These are phyloP conservation scores for Mellilla xanthometata DNA, from an alignment of 2,888 invertebrate species.

Conservation along the genomic window DNA sequence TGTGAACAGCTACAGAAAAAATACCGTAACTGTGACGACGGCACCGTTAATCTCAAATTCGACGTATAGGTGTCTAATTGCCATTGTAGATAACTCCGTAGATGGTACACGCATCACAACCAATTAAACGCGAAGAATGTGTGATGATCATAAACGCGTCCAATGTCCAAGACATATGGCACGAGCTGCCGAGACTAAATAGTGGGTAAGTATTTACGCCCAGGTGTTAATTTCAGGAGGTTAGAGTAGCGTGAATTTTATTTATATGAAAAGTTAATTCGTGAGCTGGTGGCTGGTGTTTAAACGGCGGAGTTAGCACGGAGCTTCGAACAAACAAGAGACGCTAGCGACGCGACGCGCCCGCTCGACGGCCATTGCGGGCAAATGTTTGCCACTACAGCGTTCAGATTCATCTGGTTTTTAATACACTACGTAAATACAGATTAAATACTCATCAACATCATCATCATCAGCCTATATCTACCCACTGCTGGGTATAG, in stretches of 20 bases:
- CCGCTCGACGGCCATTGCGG: neutral
- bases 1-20: slow-evolving; percentile 26
- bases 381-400: neutral
- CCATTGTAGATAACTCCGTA: slow-evolving; percentile 19
- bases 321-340: slow-evolving; percentile 71
- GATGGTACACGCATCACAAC: slow-evolving; percentile 26
- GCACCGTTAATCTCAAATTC: slow-evolving; percentile 37
- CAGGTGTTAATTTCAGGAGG: slow-evolving; percentile 82
- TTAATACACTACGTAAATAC: no score
- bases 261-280: slow-evolving; percentile 83
- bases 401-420: no score
- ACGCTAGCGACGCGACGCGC: slow-evolving; percentile 10
- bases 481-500: no score
- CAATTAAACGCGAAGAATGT: slow-evolving; percentile 43
- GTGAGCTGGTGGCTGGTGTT: slow-evolving; percentile 74
- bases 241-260: slow-evolving; percentile 82
- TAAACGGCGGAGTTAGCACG: slow-evolving; percentile 79
- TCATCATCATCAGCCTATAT: no score
- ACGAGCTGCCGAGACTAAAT: slow-evolving; percentile 71
- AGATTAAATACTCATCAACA: no score
- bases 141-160: slow-evolving; percentile 47
- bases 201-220: slow-evolving; percentile 65
- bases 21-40: slow-evolving; percentile 31
- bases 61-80: slow-evolving; percentile 47
- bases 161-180: slow-evolving; percentile 52